Evolutionary conservation across 2,888 invertebrate genomes (phyloP), one percentile per base, ranked within the genome.

Genomic region (Rhingia rostrata): DNA sequence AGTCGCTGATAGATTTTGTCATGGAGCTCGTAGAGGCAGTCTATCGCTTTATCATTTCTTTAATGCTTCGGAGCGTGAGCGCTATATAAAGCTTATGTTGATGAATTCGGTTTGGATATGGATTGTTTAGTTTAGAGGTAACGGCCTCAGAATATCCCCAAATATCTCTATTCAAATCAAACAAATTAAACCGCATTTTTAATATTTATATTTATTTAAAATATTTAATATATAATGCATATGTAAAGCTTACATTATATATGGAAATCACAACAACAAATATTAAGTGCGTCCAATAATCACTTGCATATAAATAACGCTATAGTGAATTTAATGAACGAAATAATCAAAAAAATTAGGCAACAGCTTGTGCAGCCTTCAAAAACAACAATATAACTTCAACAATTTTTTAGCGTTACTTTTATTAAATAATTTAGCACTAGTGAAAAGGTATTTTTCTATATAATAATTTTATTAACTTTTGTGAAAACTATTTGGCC

Each of bases 261-360:
- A 84, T 22, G 22, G 74, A 84, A 84, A 84, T 84, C 75, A 84
- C 84, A 80, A 84, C 84, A 80, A 69, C 80, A 84, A 84, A 43
- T 51, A 75, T 35, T 74, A 70, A 75, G 84, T 84, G 84, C 80
- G 45, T 84, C 74, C 56, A 75, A 78, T 64, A 58, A 69, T 58
- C 39, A 41, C 37, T 60, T 51, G 61, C 32, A 12, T 14, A 49
- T 51, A 41, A 75, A 51, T 5, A 22, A 22, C 22, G 22, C 22
- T 49, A 22, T 12, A 67, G 43, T 12, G 56, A 33, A 41, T 37
- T 30, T 4, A 60, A 49, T 47, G 12, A 37, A 30, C 33, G 51
- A 41, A 41, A 32, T 35, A 45, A 6, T 9, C 9, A 14, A 32
- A 66, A 12, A 47, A 6, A 61, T 14, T 47, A 37, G 67, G 37